These are phyloP conservation scores for Neoseiulus cucumeris DNA, from an alignment of 1,140 invertebrate genomes.

Conservation along the genomic window DNA sequence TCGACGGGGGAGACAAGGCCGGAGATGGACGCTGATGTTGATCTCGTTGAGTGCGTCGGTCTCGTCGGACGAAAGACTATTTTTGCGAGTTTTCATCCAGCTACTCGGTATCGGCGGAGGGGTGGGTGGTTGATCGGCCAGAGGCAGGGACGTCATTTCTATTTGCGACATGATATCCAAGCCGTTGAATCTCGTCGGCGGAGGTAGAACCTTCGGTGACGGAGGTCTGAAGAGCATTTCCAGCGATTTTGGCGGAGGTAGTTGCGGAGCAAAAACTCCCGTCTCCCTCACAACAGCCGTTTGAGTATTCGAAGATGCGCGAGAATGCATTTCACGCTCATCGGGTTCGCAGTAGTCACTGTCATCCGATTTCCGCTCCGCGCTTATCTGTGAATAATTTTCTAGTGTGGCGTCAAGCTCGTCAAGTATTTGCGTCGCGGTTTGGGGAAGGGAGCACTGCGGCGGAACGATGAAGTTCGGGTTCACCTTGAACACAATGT, in stretches of 20 bases:
- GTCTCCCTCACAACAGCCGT: background rate
- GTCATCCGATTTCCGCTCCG: background rate
- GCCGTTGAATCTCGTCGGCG: background rate
- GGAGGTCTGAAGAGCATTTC: conserved; percentile 6
- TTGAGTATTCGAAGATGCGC: background rate
- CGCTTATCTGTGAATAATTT: background rate
- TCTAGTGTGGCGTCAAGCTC: background rate
- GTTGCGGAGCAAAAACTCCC: background rate
- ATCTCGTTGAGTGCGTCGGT: background rate
- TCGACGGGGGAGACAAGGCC: background rate
- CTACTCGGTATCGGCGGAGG: background rate
- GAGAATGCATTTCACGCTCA: background rate
- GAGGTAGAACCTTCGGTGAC: background rate
- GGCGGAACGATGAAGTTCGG: background rate
- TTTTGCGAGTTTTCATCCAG: background rate
- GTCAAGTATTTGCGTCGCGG: background rate
- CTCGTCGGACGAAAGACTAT: background rate
- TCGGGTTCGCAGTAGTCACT: conserved; percentile 4
- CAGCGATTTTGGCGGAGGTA: background rate
- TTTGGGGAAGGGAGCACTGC: background rate
- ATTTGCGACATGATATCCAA: background rate
- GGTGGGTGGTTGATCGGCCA: background rate
- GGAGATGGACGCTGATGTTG: background rate
- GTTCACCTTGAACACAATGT: background rate
- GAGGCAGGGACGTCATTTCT: background rate